phyloP scores from a whole-genome alignment of 2,888 invertebrate genomes.

The Steromphala cineraria region DNA sequence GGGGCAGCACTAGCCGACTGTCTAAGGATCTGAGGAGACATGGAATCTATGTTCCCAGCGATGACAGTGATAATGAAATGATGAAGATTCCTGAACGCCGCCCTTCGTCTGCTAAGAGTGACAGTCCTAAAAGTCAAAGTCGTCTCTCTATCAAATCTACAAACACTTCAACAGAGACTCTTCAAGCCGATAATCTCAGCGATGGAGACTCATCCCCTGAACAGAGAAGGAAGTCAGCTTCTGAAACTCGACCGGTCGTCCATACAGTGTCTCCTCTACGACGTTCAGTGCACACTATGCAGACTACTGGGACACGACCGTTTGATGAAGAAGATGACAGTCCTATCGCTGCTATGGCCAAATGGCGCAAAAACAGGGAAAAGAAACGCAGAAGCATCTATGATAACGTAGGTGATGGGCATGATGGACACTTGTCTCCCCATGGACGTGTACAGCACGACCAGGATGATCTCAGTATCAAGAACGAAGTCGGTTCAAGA shows the following conservation, averaged over 20 bases:
- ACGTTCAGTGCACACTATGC: background rate
- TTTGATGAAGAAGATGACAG: slow-evolving; percentile 53
- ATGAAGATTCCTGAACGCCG: slow-evolving; percentile 50
- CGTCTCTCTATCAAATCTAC: slow-evolving; percentile 64
- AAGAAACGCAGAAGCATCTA: slow-evolving; percentile 57
- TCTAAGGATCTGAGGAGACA: slow-evolving; percentile 59
- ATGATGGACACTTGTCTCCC: slow-evolving; percentile 46
- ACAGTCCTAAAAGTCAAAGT: slow-evolving; percentile 63
- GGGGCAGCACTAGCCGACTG: slow-evolving; percentile 53
- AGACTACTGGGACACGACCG: slow-evolving; percentile 13
- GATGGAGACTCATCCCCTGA: slow-evolving; percentile 60
- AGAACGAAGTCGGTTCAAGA: slow-evolving; percentile 62
- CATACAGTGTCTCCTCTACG: background rate
- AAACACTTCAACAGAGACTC: slow-evolving; percentile 68
- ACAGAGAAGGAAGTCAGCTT: slow-evolving; percentile 45
- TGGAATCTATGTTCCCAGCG: slow-evolving; percentile 58
- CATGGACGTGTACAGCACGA: background rate
- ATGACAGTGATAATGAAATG: slow-evolving; percentile 63
- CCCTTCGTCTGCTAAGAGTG: slow-evolving; percentile 58
- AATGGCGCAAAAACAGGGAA: slow-evolving; percentile 60
- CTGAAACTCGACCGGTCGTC: background rate
- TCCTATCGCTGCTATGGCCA: slow-evolving; percentile 56
- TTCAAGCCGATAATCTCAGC: slow-evolving; percentile 58
- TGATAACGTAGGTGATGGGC: slow-evolving; percentile 61
- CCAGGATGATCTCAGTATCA: slow-evolving; percentile 28